These are phyloP conservation scores for Drosophila atripex DNA, from an alignment of 2,888 invertebrate species.

Conservation along the genomic window DNA sequence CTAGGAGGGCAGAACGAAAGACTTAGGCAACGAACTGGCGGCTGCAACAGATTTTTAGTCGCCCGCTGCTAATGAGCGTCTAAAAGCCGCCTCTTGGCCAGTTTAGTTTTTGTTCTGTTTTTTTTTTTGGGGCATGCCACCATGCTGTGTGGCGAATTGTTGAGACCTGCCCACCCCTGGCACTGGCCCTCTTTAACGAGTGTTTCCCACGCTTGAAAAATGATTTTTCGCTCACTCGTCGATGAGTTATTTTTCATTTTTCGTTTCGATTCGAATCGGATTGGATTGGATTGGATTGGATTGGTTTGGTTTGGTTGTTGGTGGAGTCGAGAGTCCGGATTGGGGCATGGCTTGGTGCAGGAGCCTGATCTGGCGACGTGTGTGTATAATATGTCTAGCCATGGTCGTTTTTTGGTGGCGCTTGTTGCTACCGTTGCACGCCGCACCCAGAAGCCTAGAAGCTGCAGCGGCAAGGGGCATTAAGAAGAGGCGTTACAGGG, in stretches of 20 bases:
- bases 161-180: neutral
- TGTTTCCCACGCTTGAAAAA: slow-evolving; percentile 47
- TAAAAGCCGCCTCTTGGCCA: slow-evolving; percentile 8
- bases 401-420: slow-evolving; percentile 56
- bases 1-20: slow-evolving; percentile 61
- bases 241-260: too few species aligned
- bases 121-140: slow-evolving; percentile 12
- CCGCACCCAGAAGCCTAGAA: slow-evolving; percentile 52
- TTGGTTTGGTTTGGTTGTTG: neutral
- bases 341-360: slow-evolving; percentile 24
- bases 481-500: slow-evolving; percentile 9
- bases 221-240: slow-evolving; percentile 9
- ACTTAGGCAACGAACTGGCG: slow-evolving; percentile 74
- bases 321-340: slow-evolving; percentile 9
- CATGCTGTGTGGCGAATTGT: slow-evolving; percentile 30
- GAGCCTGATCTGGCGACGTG: slow-evolving; percentile 8
- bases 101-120: neutral
- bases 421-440: slow-evolving; percentile 75
- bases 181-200: neutral
- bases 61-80: slow-evolving; percentile 21
- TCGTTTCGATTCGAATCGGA: neutral
- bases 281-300: neutral
- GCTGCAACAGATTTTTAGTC: slow-evolving; percentile 16
- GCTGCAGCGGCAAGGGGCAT: slow-evolving; percentile 12
- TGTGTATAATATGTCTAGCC: slow-evolving; percentile 59